These are phyloP conservation scores for Melanchra persicariae DNA, from an alignment of 2,888 invertebrate genomes.

Conservation along the genomic window DNA sequence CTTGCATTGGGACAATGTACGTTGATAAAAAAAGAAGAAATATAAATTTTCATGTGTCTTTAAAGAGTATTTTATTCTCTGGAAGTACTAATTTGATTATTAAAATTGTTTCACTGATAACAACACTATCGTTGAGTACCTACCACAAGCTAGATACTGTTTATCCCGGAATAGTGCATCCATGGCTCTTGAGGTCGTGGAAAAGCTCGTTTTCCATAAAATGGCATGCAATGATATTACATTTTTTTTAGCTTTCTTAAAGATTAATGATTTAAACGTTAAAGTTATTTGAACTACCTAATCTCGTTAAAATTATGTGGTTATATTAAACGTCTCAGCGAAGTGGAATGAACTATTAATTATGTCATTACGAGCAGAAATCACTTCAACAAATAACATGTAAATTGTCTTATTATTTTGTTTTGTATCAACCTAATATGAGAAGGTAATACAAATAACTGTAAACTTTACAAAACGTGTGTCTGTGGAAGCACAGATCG, in stretches of 20 bases:
- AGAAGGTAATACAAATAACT: slow-evolving; percentile 20
- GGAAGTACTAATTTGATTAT: too few species aligned
- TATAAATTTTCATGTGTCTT: too few species aligned
- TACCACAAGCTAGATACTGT: background rate
- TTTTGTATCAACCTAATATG: background rate
- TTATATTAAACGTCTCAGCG: background rate
- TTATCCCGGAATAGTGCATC: background rate
- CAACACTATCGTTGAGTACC: too few species aligned
- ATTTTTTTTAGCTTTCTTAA: background rate
- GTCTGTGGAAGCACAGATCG: slow-evolving; percentile 31
- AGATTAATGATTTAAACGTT: too few species aligned
- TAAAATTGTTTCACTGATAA: too few species aligned
- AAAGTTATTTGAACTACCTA: too few species aligned
- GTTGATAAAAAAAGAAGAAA: too few species aligned
- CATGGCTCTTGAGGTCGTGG: too few species aligned
- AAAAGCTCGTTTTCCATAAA: too few species aligned
- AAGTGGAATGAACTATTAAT: slow-evolving; percentile 35
- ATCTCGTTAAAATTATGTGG: background rate
- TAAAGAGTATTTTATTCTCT: too few species aligned
- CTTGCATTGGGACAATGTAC: too few species aligned
- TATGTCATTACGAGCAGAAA: slow-evolving; percentile 9
- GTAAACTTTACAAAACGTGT: slow-evolving; percentile 35
- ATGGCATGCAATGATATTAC: too few species aligned
- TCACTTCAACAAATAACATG: background rate
- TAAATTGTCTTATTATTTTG: slow-evolving; percentile 15